Evolutionary conservation across 2,113 vertebrate genomes (phyloP), one percentile per base, ranked within the genome.

Genomic region (Cettia cetti): DNA sequence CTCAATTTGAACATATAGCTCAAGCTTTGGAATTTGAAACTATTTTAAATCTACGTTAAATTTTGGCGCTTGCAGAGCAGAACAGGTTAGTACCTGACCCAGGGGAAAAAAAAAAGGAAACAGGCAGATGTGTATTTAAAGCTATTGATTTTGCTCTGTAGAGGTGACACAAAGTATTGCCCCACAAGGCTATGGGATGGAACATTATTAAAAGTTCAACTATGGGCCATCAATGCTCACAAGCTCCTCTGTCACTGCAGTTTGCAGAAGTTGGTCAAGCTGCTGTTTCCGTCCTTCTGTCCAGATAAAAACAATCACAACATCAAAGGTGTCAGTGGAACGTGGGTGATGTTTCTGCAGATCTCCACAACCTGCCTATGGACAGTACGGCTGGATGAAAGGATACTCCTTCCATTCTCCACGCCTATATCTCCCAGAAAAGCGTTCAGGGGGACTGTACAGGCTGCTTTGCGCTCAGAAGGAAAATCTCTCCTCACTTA

Each of bases 371-470:
- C 33, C 44, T 3, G 2, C 20, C 45, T 1, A 5, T 3, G 33
- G 30, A 31, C 1, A 0, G 40, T 0, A 4, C 0, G 0, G 30
- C 13, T 2, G 35, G 13, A 16, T 31, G 49, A 65, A 79, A 65
- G 26, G 15, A 54, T 6, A 15, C 12, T 15, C 39, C 20, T 35
- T 37, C 26, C 26, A 17, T 64, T 37, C 61, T 30, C 31, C 60
- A n/a, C 5, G n/a, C 4, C 35, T 19, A 31, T 37, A 49, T 26
- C 44, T 49, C 45, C 35, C 57, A 4, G 10, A 6, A 64, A 28
- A 54, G 72, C 10, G 31, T 6, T 17, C 6, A 11, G 42, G n/a
- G 40, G 12, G 12, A 2, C 3, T 0, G 10, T 0, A 4, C 0
- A 1, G 22, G 39, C 35, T 18, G 50, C 30, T 16, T 15, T 3